These are phyloP conservation scores for Cydia amplana DNA, from an alignment of 1,140 invertebrate species.

Conservation along the genomic window DNA sequence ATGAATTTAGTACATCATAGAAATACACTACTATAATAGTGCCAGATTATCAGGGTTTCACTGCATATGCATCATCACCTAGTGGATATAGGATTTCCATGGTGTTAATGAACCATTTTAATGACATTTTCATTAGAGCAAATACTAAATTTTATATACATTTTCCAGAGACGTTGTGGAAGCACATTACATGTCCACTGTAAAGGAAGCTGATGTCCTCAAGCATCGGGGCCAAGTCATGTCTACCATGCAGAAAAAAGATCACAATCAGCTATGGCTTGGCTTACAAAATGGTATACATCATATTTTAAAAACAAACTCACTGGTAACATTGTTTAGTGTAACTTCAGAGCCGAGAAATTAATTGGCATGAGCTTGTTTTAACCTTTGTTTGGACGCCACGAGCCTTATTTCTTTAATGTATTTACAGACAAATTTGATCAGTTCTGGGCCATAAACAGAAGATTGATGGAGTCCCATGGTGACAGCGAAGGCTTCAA, in stretches of 20 bases:
- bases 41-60: no score
- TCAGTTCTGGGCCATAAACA: conserved; percentile 98
- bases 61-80: no score
- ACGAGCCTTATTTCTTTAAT: no score
- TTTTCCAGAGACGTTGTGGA: conserved; percentile 93
- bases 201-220: conserved; percentile 98
- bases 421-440: conserved; percentile 94
- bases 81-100: no score
- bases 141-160: not conserved
- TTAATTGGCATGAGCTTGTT: no score
- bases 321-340: no score
- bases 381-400: no score
- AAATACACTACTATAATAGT: no score
- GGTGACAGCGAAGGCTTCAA: conserved; percentile 90
- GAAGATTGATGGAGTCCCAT: conserved; percentile 94
- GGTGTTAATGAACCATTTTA: not conserved
- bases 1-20: no score
- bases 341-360: no score
- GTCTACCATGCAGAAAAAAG: conserved; percentile 97
- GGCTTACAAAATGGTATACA: conserved; percentile 93
- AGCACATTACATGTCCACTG: conserved; percentile 94
- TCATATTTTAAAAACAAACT: conserved; percentile 26
- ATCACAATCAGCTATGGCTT: conserved; percentile 97
- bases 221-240: conserved; percentile 96
- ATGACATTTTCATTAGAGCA: not conserved